Conservation (phyloP, 2,888 invertebrate species). For the Parasteatoda lunata region DNA sequence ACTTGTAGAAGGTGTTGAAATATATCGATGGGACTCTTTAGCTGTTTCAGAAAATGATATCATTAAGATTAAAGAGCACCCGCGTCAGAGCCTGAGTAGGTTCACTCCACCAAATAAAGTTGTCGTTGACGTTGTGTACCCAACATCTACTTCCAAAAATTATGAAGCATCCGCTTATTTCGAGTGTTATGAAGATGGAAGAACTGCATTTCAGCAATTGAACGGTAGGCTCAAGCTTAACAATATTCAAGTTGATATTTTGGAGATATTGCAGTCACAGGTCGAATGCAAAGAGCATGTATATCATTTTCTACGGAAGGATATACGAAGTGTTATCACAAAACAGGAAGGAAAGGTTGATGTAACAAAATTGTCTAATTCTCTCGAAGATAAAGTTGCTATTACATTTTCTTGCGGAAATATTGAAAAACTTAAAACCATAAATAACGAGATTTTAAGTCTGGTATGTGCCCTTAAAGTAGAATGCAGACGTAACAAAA, state of each 20-base stretch:
- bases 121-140: constrained; percentile 32
- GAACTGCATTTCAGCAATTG: constrained; percentile 19
- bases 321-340: neutral
- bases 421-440: constrained; percentile 16
- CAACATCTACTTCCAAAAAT: neutral
- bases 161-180: constrained; percentile 49
- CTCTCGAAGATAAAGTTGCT: neutral
- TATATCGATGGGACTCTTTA: neutral
- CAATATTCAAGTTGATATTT: constrained; percentile 6
- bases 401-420: constrained; percentile 21
- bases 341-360: neutral
- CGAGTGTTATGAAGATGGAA: constrained; percentile 31
- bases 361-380: neutral
- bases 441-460: constrained; percentile 1
- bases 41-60: constrained; percentile 16
- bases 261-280: constrained; percentile 24
- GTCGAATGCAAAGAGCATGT: constrained; percentile 21
- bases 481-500: constrained; percentile 19
- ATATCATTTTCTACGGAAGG: constrained; percentile 7
- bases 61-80: constrained; percentile 2
- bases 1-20: constrained; percentile 8
- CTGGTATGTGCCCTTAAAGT: constrained; percentile 27
- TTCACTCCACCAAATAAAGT: constrained; percentile 15
- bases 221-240: constrained; percentile 15
- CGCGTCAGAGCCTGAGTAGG: neutral